Conservation (phyloP, 2,113 vertebrate genomes). For the Tyto alba region DNA sequence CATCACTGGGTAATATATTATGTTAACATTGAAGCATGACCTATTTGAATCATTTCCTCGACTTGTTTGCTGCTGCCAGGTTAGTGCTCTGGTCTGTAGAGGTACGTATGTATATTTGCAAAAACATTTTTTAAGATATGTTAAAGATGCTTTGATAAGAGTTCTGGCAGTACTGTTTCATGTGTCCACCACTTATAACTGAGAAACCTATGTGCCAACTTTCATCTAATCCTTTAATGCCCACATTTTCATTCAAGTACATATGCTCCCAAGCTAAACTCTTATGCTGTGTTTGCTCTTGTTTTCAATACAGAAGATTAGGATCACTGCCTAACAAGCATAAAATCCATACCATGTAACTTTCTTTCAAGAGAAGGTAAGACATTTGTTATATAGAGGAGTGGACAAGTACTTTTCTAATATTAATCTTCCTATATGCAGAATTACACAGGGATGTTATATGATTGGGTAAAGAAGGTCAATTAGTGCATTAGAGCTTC, state of each 20-base stretch:
- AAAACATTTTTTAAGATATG: background rate
- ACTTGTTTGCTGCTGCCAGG: background rate
- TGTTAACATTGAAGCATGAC: background rate
- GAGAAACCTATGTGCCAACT: background rate
- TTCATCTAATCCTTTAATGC: background rate
- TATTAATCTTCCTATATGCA: background rate
- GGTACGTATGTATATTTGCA: background rate
- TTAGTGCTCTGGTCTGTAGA: background rate
- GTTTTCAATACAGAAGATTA: background rate
- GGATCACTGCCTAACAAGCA: background rate
- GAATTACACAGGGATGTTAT: background rate
- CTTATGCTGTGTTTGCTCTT: background rate
- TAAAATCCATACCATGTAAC: background rate
- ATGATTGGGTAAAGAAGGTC: background rate
- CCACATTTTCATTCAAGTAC: background rate
- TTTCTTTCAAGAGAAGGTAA: background rate
- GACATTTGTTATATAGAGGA: background rate
- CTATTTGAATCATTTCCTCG: background rate
- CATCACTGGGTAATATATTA: background rate
- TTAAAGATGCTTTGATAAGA: background rate
- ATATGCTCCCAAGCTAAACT: background rate
- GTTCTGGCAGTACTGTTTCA: background rate
- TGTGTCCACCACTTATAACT: background rate
- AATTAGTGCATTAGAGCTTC: background rate
- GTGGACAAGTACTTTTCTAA: background rate